Evolutionary conservation across 2,888 invertebrate species (phyloP).

Genomic region (Drosophila glabriapex): DNA sequence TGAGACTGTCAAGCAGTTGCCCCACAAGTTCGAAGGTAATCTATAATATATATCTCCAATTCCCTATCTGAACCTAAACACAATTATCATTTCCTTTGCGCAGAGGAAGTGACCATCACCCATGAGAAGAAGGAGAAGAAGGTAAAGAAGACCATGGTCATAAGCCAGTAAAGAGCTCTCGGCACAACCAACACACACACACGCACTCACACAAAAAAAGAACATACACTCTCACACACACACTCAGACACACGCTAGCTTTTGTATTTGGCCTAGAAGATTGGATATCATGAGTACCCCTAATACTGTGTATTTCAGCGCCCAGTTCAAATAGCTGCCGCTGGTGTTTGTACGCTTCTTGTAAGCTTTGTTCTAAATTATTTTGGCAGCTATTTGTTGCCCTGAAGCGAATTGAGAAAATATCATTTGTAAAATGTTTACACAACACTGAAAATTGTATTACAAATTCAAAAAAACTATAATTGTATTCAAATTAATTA

Average conservation of each 20-base stretch:
- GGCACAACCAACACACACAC: slow-evolving; percentile 33
- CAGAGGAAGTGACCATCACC: slow-evolving; percentile 83
- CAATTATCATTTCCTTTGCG: neutral
- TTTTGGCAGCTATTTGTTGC: slow-evolving; percentile 69
- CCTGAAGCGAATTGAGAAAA: slow-evolving; percentile 46
- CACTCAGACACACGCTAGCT: slow-evolving; percentile 50
- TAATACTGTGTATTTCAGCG: slow-evolving; percentile 68
- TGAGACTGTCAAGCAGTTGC: slow-evolving; percentile 83
- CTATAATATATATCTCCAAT: neutral
- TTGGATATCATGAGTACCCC: slow-evolving; percentile 41
- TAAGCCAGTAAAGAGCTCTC: slow-evolving; percentile 76
- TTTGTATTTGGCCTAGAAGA: slow-evolving; percentile 37
- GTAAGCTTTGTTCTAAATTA: slow-evolving; percentile 76
- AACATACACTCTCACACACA: slow-evolving; percentile 32
- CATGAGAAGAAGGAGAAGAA: slow-evolving; percentile 84
- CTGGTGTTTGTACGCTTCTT: slow-evolving; percentile 70
- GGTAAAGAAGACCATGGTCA: slow-evolving; percentile 83
- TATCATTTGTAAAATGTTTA: slow-evolving; percentile 36
- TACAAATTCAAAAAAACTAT: slow-evolving; percentile 32
- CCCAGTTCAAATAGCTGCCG: slow-evolving; percentile 65
- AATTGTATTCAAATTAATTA: neutral
- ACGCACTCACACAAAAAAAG: slow-evolving; percentile 12
- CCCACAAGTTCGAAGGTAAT: slow-evolving; percentile 83
- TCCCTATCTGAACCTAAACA: neutral
- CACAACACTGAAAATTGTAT: slow-evolving; percentile 47